Conservation (phyloP, 2,888 invertebrate species). For the Mycalesis mineus region DNA sequence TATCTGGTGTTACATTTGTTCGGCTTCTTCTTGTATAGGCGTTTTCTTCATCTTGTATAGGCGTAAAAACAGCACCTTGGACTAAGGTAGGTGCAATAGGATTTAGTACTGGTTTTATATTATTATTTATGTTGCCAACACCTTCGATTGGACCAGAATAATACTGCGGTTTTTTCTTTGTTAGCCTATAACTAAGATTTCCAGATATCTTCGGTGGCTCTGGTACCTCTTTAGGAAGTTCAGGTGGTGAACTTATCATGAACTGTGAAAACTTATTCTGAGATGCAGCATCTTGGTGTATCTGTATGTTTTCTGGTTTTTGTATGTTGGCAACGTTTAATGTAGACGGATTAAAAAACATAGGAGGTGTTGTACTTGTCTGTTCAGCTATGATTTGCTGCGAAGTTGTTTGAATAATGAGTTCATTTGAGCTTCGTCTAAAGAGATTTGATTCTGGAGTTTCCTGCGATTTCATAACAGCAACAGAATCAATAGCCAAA, state of each 20-base stretch:
- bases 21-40: constrained; percentile 11
- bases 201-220: constrained; percentile 60
- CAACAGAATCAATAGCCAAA: not conserved
- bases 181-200: constrained; percentile 58
- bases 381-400: not conserved
- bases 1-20: constrained; percentile 32
- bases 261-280: not conserved
- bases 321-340: not conserved
- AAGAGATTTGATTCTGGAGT: not conserved
- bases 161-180: constrained; percentile 66
- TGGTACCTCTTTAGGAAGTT: constrained; percentile 41
- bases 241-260: constrained; percentile 24
- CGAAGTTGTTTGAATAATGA: not conserved
- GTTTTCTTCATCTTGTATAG: constrained; percentile 34
- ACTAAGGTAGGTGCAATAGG: constrained; percentile 42
- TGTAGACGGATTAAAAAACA: constrained; percentile 37
- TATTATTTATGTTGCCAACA: constrained; percentile 60
- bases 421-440: not conserved
- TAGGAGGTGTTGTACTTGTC: constrained; percentile 27
- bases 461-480: not conserved
- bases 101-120: constrained; percentile 54
- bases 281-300: constrained; percentile 16
- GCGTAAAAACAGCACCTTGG: constrained; percentile 55
- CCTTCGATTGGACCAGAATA: constrained; percentile 72
- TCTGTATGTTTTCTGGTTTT: constrained; percentile 17